These are phyloP conservation scores for Saguinus midas DNA, from an alignment of 2,113 vertebrate genomes.

Conservation along the genomic window DNA sequence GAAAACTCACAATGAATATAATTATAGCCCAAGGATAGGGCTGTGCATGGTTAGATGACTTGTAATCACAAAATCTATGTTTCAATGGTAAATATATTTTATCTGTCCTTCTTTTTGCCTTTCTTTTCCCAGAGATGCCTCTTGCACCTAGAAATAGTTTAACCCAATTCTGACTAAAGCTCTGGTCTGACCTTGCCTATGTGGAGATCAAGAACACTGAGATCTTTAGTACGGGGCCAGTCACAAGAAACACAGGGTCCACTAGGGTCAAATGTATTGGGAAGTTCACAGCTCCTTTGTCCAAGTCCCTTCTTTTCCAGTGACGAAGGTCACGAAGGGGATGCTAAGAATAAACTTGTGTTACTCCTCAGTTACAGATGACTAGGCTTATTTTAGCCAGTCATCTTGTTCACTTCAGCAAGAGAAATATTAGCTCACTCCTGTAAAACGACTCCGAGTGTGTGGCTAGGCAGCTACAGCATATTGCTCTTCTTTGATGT, in stretches of 20 bases:
- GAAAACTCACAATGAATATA: not conserved
- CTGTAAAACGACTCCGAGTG: not conserved
- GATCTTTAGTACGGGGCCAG: not conserved
- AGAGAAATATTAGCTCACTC: not conserved
- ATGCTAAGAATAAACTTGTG: not conserved
- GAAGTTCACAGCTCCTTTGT: not conserved
- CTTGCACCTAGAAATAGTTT: not conserved
- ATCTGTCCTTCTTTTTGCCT: not conserved
- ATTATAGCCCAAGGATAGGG: not conserved
- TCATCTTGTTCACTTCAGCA: not conserved
- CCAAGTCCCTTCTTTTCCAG: not conserved
- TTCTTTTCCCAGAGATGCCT: not conserved
- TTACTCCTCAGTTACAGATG: not conserved
- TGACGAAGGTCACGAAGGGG: not conserved
- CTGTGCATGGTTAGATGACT: not conserved
- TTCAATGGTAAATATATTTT: not conserved
- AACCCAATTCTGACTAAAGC: not conserved
- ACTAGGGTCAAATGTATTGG: not conserved
- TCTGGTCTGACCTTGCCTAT: not conserved
- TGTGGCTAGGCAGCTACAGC: not conserved
- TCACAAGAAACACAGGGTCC: not conserved
- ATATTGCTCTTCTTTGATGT: not conserved
- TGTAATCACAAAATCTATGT: slow-evolving; percentile 44
- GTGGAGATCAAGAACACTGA: not conserved
- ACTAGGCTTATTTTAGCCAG: not conserved